phyloP scores from a whole-genome alignment of 1,140 invertebrate genomes.

The Caenorhabditis inopinata region DNA sequence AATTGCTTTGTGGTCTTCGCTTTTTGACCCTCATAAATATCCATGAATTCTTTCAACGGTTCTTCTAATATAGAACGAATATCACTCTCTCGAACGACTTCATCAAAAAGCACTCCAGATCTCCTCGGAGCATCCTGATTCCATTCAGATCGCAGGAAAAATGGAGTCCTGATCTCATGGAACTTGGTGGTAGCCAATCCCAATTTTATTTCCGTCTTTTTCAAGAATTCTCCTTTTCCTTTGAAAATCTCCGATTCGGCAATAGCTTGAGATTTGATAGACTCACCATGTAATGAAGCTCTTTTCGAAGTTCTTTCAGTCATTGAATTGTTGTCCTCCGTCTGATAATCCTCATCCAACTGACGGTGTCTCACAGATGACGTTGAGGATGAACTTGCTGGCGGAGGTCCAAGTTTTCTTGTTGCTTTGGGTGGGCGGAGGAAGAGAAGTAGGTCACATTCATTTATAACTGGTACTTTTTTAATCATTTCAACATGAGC shows the following conservation, averaged over 20 bases:
- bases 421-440: neutral
- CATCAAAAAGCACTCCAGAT: neutral
- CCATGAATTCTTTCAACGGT: neutral
- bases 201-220: neutral
- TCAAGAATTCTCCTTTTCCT: slow-evolving; percentile 16
- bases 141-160: neutral
- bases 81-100: neutral
- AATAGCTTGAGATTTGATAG: neutral
- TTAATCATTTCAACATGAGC: neutral
- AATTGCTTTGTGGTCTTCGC: neutral
- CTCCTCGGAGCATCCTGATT: slow-evolving; percentile 6
- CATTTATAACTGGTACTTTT: neutral
- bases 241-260: slow-evolving; percentile 21
- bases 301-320: neutral
- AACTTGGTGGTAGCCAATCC: neutral
- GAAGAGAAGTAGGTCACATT: neutral
- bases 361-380: neutral
- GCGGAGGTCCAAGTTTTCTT: neutral
- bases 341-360: neutral
- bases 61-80: neutral
- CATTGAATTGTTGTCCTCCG: neutral
- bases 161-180: neutral
- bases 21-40: neutral
- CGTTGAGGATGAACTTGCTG: neutral
- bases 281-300: neutral